Conservation (phyloP, 2,888 invertebrate species). For the Hipparchia sbordonii region DNA sequence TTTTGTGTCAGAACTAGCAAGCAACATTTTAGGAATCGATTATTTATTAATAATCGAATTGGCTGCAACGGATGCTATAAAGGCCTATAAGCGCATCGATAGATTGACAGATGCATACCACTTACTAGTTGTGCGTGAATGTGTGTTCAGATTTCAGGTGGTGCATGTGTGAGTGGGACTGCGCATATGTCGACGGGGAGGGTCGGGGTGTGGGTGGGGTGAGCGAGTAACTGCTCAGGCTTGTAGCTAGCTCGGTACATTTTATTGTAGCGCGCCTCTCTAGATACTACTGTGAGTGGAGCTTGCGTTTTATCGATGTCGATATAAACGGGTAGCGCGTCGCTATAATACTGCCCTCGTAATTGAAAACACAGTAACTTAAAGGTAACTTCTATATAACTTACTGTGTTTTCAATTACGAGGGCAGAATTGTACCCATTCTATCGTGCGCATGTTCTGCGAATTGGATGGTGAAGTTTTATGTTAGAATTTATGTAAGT, state of each 20-base stretch:
- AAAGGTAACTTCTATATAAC: no score
- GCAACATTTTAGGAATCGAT: conserved; percentile 49
- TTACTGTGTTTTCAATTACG: no score
- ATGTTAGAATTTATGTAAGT: background rate
- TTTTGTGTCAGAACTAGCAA: background rate
- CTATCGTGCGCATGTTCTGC: conserved; percentile 39
- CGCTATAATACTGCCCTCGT: no score
- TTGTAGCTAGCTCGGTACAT: conserved; percentile 81
- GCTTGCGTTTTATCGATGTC: conserved; percentile 69
- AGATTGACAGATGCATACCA: conserved; percentile 63
- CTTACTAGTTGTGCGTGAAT: conserved; percentile 52
- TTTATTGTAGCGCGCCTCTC: conserved; percentile 81
- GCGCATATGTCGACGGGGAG: conserved; percentile 68
- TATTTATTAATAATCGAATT: conserved; percentile 56
- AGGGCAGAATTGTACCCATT: conserved; percentile 64
- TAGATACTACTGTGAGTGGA: conserved; percentile 71
- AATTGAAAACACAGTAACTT: no score
- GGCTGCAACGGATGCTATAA: conserved; percentile 51
- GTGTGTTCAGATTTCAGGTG: conserved; percentile 56
- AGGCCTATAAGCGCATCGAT: conserved; percentile 60
- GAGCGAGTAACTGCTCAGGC: conserved; percentile 77
- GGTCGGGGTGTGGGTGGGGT: conserved; percentile 50
- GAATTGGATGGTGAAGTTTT: background rate
- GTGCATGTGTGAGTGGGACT: conserved; percentile 53
- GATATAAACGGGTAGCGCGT: conserved; percentile 65